Conservation (phyloP, 2,797 vertebrate genomes). For the Xenops minutus region DNA sequence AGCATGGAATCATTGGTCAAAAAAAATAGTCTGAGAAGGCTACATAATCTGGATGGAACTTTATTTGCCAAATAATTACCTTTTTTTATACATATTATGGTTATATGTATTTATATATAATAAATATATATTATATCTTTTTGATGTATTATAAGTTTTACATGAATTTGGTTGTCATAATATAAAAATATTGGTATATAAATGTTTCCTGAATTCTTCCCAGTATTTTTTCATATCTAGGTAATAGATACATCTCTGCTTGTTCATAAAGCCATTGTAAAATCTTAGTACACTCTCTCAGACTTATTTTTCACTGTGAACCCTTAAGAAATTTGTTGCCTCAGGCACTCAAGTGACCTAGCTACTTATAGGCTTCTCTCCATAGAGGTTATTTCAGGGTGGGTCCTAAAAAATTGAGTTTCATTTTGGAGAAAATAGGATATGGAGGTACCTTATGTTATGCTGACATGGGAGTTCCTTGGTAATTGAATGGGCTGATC, state of each 20-base stretch:
- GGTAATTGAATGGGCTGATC: not conserved
- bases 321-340: not conserved
- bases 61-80: not conserved
- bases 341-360: not conserved
- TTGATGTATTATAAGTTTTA: not conserved
- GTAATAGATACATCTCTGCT: not conserved
- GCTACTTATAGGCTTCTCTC: not conserved
- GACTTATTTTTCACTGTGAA: not conserved
- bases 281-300: not conserved
- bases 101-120: not conserved
- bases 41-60: not conserved
- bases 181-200: not conserved
- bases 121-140: not conserved
- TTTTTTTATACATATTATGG: not conserved
- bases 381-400: not conserved
- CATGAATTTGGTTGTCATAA: not conserved
- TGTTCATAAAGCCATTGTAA: not conserved
- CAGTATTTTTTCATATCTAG: not conserved
- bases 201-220: not conserved
- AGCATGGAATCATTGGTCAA: not conserved
- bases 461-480: not conserved
- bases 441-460: not conserved
- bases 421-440: not conserved
- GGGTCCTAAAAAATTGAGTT: not conserved
- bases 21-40: not conserved